phyloP scores from a whole-genome alignment of 2,888 invertebrate genomes.

The Meteorus colon region DNA sequence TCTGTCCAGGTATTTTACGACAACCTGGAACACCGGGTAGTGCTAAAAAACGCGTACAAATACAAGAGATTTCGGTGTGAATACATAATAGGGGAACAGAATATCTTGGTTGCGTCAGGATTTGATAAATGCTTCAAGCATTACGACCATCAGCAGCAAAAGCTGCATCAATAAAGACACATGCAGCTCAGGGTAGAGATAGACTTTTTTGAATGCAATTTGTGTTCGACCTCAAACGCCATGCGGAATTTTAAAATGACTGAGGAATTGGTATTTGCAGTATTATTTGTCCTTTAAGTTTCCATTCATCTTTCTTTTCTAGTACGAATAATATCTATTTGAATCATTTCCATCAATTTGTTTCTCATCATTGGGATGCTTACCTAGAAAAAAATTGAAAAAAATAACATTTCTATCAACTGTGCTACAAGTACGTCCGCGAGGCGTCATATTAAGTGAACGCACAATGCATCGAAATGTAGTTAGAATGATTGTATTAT shows the following conservation, averaged over 20 bases:
- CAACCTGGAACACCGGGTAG: constrained; percentile 83
- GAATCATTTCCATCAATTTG: not conserved
- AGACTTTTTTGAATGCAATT: constrained; percentile 21
- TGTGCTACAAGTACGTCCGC: not conserved
- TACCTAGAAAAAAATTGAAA: not conserved
- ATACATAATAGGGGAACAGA: constrained; percentile 50
- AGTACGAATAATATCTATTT: not conserved
- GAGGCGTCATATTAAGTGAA: constrained; percentile 41
- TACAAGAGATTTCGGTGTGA: constrained; percentile 94
- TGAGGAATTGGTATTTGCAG: constrained; percentile 41
- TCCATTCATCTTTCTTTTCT: not conserved
- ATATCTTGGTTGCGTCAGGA: constrained; percentile 21
- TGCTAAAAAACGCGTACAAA: constrained; percentile 92
- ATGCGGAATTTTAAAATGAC: constrained; percentile 42
- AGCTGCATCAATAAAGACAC: not conserved
- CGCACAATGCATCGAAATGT: constrained; percentile 50
- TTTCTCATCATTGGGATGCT: constrained; percentile 17
- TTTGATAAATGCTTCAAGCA: constrained; percentile 31
- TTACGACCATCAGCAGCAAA: not conserved
- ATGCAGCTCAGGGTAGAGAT: constrained; percentile 18
- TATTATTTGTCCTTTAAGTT: constrained; percentile 11
- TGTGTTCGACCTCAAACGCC: constrained; percentile 36
- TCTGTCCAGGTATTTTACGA: constrained; percentile 78
- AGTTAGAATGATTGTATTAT: constrained; percentile 35
- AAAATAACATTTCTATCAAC: not conserved